Conservation (phyloP, 2,888 invertebrate genomes). For the Acanthosepion esculentum region DNA sequence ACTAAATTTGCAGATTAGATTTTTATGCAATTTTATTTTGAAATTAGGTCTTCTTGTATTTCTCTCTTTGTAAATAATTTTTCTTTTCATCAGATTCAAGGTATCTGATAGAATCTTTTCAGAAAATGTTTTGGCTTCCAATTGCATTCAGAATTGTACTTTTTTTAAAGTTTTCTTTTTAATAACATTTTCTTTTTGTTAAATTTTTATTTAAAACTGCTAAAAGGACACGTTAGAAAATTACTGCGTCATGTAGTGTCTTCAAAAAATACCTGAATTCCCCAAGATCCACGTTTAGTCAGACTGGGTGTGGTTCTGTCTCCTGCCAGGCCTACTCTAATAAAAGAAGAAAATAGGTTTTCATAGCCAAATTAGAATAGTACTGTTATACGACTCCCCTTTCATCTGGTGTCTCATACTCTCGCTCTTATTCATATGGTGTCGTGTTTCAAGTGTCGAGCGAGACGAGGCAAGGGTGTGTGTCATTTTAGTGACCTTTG, state of each 20-base stretch:
- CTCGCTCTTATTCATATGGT: neutral
- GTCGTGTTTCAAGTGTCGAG: slow-evolving; percentile 8
- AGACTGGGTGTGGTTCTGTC: neutral
- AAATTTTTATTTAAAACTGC: neutral
- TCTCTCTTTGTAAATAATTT: no score
- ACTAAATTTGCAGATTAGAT: neutral
- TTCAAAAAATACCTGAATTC: neutral
- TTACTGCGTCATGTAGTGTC: neutral
- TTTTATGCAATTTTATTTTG: no score
- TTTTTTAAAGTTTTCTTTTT: no score
- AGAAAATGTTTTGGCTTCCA: no score
- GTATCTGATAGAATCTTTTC: no score
- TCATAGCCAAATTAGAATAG: neutral
- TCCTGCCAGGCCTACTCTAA: neutral
- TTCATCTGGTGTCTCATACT: neutral
- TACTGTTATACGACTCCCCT: neutral
- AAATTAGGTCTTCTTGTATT: no score
- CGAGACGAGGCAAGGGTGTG: neutral
- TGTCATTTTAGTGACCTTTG: slow-evolving; percentile 9
- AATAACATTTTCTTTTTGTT: neutral
- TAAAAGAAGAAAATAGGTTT: neutral
- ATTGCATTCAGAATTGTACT: no score
- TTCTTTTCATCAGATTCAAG: no score
- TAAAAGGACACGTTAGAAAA: neutral
- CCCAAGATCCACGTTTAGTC: no score